phyloP scores from a whole-genome alignment of 2,113 vertebrate genomes.

The Misgurnus mizolepis region DNA sequence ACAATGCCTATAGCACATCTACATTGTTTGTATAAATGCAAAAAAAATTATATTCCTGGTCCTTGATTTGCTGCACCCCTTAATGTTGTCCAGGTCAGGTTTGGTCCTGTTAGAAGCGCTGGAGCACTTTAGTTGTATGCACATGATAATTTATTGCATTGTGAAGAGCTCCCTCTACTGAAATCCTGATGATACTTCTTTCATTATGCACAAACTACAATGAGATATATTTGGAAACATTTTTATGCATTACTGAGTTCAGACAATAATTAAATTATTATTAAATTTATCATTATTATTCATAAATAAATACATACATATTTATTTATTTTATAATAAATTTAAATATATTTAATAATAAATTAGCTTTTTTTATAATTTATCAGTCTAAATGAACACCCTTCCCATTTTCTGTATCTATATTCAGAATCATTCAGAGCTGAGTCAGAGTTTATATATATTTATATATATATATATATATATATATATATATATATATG shows the following conservation, averaged over 20 bases:
- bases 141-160: slow-evolving; percentile 40
- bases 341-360: too few relatives aligned
- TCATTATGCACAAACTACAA: neutral
- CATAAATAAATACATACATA: too few relatives aligned
- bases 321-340: too few relatives aligned
- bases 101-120: neutral
- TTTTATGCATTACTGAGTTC: too few relatives aligned
- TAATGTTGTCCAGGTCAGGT: neutral
- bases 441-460: slow-evolving; percentile 14
- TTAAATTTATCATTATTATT: too few relatives aligned
- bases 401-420: neutral
- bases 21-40: neutral
- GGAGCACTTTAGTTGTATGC: neutral
- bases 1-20: neutral
- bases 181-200: slow-evolving; percentile 24
- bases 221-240: neutral
- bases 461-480: too few relatives aligned
- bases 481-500: too few relatives aligned
- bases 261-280: too few relatives aligned
- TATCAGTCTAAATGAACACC: neutral
- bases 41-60: slow-evolving; percentile 2
- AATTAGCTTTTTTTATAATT: neutral
- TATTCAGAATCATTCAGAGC: slow-evolving; percentile 36
- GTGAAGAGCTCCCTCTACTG: slow-evolving; percentile 60
- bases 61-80: neutral